Base-by-base conservation (phyloP, 2,888 invertebrate genomes). In the Chironomus riparius region DNA sequence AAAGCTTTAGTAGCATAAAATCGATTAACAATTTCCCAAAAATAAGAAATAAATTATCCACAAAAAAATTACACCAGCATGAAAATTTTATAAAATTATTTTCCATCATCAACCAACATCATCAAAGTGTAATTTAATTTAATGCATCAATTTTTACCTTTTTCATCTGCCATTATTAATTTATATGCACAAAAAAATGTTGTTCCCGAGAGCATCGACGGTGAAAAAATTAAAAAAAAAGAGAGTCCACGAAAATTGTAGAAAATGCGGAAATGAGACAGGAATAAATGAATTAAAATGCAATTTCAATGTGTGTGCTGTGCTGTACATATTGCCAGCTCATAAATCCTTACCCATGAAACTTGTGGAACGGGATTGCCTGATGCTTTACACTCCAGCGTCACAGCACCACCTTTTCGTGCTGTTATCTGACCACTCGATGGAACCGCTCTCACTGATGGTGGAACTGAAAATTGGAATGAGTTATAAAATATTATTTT, bases 301-400 rank as follows among this genome's bases (percentile, higher is more conserved):
- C 38, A 47, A 15, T 47, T 69, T 47, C 4, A 15, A 38, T 28
- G 28, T 68, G 83, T 85, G 78, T n/a, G n/a, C n/a, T n/a, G n/a
- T 88, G 88, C 83, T 10, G 38, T 38, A 10, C 38, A 38, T 38
- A 38, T 38, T 38, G 38, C 38, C 28, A 28, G 28, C 28, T 87
- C 83, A 79, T 87, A 86, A 61, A 87, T 86, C 4, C 24, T 65
- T 65, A 65, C 65, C 91, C 91, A 91, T n/a, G 86, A 86, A 78
- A 91, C 90, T 22, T 86, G 87, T 0, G 91, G 91, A 47, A 90
- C 90, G 0, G 91, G 91, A 83, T 91, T 91, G 13, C 91, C 91
- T 0, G 89, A 87, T 0, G 90, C 91, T 77, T 90, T 85, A 80
- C 91, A 91, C 82, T 90, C 90, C 76, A 91, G 83, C 61, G 90